Evolutionary conservation across 2,888 invertebrate genomes (phyloP).

Genomic region (Phorcus lineatus): DNA sequence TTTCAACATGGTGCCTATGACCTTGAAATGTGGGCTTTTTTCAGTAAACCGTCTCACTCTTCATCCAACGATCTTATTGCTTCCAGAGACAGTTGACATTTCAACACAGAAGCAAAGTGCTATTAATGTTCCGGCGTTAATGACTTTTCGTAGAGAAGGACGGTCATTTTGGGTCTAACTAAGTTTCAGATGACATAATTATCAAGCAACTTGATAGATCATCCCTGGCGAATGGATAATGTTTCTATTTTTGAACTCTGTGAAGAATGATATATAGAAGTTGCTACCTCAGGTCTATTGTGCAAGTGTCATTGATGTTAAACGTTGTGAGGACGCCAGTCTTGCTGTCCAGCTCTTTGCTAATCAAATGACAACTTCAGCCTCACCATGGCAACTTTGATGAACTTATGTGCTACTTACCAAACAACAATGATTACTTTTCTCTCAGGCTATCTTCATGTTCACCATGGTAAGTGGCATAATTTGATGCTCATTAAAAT

Average conservation of each 20-base stretch:
- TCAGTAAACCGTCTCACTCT: not conserved
- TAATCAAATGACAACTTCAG: not conserved
- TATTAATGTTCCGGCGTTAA: no score
- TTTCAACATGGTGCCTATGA: not conserved
- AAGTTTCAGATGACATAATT: no score
- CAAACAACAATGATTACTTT: conserved; percentile 31
- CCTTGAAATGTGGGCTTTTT: not conserved
- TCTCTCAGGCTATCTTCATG: conserved; percentile 20
- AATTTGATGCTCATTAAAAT: not conserved
- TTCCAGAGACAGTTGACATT: no score
- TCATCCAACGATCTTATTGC: no score
- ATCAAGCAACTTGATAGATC: no score
- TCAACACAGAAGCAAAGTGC: no score
- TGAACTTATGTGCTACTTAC: conserved; percentile 31
- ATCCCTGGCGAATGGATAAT: no score
- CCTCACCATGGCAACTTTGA: conserved; percentile 3
- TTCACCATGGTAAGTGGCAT: not conserved
- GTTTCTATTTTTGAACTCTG: no score
- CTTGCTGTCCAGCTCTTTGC: not conserved
- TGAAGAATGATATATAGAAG: no score
- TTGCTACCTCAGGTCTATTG: no score
- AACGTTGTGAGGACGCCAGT: not conserved
- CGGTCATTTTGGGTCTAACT: no score
- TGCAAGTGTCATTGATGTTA: not conserved
- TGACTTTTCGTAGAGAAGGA: no score